phyloP scores from a whole-genome alignment of 2,797 vertebrate species.

The Xenopus petersii region DNA sequence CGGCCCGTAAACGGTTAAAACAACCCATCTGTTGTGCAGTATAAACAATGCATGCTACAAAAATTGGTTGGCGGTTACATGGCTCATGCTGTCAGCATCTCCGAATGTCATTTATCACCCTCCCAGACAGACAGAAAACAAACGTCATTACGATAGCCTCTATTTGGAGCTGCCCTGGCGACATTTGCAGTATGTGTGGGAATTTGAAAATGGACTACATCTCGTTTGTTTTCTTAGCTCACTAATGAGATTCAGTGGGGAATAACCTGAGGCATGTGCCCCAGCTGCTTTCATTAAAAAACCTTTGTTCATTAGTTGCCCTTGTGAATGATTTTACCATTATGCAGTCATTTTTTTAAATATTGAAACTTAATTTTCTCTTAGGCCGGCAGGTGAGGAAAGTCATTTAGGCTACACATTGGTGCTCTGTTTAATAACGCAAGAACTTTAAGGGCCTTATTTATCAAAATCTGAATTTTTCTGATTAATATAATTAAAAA shows the following conservation, averaged over 20 bases:
- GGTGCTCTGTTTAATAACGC: background rate
- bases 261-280: constrained; percentile 36
- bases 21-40: constrained; percentile 36
- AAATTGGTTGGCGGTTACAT: constrained; percentile 46
- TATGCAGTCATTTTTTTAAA: background rate
- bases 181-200: constrained; percentile 48
- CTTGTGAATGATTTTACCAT: constrained; percentile 12
- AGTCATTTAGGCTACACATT: background rate
- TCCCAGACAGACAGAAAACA: constrained; percentile 49
- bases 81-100: constrained; percentile 45
- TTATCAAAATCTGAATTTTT: no score
- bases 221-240: constrained; percentile 38
- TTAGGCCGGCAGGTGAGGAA: background rate
- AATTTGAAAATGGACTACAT: constrained; percentile 38
- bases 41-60: constrained; percentile 45
- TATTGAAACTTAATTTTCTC: background rate
- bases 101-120: constrained; percentile 48
- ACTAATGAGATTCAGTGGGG: constrained; percentile 45
- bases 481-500: no score
- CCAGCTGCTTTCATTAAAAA: constrained; percentile 33
- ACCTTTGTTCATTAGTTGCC: constrained; percentile 31
- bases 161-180: constrained; percentile 39
- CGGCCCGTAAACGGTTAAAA: constrained; percentile 25
- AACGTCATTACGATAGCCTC: constrained; percentile 45
- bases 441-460: background rate